A percentile compares a stretch with the other conserved stretches of the same genome.
Conservation (phyloP, 2,797 vertebrate species). For the Poeciliopsis gracilis region DNA sequence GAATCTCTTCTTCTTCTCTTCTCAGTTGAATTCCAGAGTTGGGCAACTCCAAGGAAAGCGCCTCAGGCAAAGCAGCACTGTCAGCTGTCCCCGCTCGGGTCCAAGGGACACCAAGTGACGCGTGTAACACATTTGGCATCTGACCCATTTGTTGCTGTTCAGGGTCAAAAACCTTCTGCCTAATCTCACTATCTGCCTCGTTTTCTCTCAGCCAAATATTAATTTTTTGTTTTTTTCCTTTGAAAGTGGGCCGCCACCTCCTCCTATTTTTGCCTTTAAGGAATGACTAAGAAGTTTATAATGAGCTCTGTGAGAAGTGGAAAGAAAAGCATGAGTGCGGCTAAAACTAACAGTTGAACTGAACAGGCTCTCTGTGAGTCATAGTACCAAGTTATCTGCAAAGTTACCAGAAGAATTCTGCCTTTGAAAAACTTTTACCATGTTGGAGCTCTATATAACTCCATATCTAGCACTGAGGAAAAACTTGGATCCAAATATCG, state of each 20-base stretch:
- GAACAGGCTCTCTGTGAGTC: conserved; percentile 6
- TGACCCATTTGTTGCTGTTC: background rate
- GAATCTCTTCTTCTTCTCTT: conserved; percentile 15
- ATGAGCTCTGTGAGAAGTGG: conserved; percentile 2
- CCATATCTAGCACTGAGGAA: conserved; percentile 23
- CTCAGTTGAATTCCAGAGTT: conserved; percentile 60
- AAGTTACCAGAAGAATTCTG: conserved; percentile 16
- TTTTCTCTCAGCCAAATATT: conserved; percentile 20
- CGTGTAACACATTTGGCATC: conserved; percentile 43
- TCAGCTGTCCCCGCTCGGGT: conserved; percentile 4
- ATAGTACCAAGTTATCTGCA: background rate
- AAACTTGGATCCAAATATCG: conserved; percentile 25
- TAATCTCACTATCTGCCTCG: conserved; percentile 28
- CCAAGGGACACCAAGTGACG: conserved; percentile 31
- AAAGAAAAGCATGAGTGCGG: conserved; percentile 25
- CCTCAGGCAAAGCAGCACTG: conserved; percentile 9
- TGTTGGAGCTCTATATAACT: conserved; percentile 39
- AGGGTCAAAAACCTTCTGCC: conserved; percentile 22
- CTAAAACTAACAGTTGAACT: conserved; percentile 28
- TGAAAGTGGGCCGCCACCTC: background rate
- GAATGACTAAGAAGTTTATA: conserved; percentile 16
- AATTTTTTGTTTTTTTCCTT: background rate
- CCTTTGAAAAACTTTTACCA: conserved; percentile 23
- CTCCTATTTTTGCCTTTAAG: background rate
- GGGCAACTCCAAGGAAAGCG: conserved; percentile 28